Base-by-base conservation (phyloP, 2,888 invertebrate species). In the Eupithecia exiguata region DNA sequence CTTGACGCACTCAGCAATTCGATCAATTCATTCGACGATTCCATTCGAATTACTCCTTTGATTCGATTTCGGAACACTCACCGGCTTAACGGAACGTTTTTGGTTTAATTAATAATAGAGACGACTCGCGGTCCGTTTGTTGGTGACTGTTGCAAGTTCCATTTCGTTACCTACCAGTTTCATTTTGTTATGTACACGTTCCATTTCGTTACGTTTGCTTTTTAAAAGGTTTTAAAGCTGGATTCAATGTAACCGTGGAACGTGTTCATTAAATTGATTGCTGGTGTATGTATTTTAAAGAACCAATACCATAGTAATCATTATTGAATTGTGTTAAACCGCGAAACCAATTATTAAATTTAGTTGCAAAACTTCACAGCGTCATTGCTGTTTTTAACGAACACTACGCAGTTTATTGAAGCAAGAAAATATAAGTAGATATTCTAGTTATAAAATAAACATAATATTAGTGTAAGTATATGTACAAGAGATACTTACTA, bases 71-170 rank as follows among this genome's bases (percentile, higher is more conserved):
- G 85, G 84, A 85, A 83, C 87, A 86, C 85, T 88, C 85, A 82
- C 84, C 80, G 86, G 89, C 85, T 90, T 89, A 89, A 89, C 84
- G 84, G 81, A 84, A 84, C 87, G 85, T 86, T 90, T 91, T 90
- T 85, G 88, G 88, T 86, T 91, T 89, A 92, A 92, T 92, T 92
- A 92, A 91, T 91, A 91, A 91, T 89, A 89, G 89, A 89, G 83
- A 84, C 81, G 69, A 72, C 72, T 72, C 74, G 83, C 77, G 80
- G 82, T 80, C 81, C 83, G 82, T 86, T 89, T 86, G 86, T 84
- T 84, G 79, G 84, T 80, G 84, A 83, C 85, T 83, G 82, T 85
- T 83, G 83, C 83, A 86, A 89, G 81, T 83, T 84, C 78, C 78
- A 80, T 80, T 85, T 82, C 65, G 74, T 66, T 66, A 66, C 66